Percentiles rank a stretch among this genome's conserved stretches.
These are phyloP conservation scores for Lethenteron camtschaticum DNA, from an alignment of 2,113 vertebrate genomes.

Conservation along the genomic window DNA sequence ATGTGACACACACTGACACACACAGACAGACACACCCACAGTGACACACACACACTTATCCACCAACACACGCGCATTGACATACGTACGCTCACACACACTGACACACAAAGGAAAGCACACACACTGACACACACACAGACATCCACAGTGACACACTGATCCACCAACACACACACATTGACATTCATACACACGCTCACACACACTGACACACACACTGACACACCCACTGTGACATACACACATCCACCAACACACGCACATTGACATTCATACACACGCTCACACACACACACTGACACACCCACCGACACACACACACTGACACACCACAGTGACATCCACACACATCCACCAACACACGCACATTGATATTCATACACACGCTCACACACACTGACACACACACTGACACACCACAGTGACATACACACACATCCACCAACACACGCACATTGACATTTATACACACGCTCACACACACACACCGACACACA, in stretches of 20 bases:
- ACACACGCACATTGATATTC: no score
- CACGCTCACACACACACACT: no score
- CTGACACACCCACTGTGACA: neutral
- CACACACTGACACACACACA: neutral
- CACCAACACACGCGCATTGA: neutral
- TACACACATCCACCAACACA: neutral
- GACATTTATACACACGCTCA: neutral
- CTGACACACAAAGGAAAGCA: neutral
- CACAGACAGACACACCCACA: slow-evolving; percentile 5
- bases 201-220: slow-evolving; percentile 3
- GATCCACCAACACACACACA: neutral
- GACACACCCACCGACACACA: no score
- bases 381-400: neutral
- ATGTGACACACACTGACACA: slow-evolving; percentile 5
- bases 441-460: neutral
- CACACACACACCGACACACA: slow-evolving; percentile 1
- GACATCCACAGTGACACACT: slow-evolving; percentile 1
- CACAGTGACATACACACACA: neutral
- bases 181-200: no score
- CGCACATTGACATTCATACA: no score
- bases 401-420: neutral
- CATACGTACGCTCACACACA: neutral
- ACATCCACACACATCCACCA: no score
- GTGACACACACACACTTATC: slow-evolving; percentile 3
- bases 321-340: no score